Percentiles rank a stretch among this genome's conserved stretches.
Conservation (phyloP, 2,113 vertebrate genomes). For the Semicossyphus pulcher region DNA sequence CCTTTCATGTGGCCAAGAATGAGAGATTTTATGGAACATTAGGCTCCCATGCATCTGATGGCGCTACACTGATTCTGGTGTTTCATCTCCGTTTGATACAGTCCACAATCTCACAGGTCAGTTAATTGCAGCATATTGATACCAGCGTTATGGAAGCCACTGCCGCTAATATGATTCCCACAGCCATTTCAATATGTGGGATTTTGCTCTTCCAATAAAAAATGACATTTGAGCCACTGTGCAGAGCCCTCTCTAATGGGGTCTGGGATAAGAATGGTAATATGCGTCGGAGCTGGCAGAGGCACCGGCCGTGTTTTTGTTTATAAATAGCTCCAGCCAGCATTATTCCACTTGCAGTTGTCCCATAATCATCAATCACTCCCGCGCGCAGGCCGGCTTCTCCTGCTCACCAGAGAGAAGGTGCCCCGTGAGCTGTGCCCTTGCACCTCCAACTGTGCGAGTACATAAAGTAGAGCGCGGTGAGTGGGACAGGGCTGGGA, state of each 20-base stretch:
- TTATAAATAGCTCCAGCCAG: conserved; percentile 84
- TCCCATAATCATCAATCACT: conserved; percentile 85
- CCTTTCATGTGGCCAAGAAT: conserved; percentile 72
- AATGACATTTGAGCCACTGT: conserved; percentile 64
- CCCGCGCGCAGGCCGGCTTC: conserved; percentile 42
- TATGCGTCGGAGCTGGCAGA: conserved; percentile 73
- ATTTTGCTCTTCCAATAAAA: conserved; percentile 60
- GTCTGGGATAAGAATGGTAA: conserved; percentile 72
- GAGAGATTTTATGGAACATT: conserved; percentile 81
- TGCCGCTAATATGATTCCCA: conserved; percentile 52
- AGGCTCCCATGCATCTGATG: conserved; percentile 60
- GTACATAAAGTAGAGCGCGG: conserved; percentile 65
- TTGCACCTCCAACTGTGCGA: conserved; percentile 69
- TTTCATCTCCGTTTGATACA: conserved; percentile 47
- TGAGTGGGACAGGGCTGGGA: conserved; percentile 54
- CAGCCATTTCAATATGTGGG: conserved; percentile 61
- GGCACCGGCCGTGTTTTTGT: conserved; percentile 78
- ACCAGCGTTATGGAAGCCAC: conserved; percentile 54
- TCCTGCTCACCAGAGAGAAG: conserved; percentile 67
- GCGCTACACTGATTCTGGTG: conserved; percentile 47
- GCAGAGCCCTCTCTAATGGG: conserved; percentile 65
- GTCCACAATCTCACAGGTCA: conserved; percentile 47
- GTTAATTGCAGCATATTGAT: conserved; percentile 72
- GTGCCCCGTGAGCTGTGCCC: conserved; percentile 61
- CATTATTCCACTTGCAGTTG: conserved; percentile 81